phyloP scores from a whole-genome alignment of 2,113 vertebrate genomes.

The Bungarus multicinctus region DNA sequence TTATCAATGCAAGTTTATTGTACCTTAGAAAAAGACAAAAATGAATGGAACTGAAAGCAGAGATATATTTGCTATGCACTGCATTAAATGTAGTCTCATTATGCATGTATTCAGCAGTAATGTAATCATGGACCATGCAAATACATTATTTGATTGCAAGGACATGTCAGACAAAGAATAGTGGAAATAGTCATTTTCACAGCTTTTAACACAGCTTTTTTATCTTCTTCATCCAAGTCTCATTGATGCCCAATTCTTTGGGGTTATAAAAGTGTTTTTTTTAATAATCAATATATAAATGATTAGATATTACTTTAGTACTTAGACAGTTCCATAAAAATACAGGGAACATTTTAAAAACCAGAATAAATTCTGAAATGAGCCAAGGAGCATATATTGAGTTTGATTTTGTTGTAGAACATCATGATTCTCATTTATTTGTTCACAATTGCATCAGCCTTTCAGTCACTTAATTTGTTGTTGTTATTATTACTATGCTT shows the following conservation, averaged over 20 bases:
- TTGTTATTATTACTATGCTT: neutral
- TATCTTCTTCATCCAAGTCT: conserved; percentile 12
- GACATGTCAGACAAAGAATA: conserved; percentile 14
- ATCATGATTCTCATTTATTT: neutral
- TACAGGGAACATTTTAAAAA: neutral
- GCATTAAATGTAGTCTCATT: conserved; percentile 38
- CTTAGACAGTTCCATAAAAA: neutral
- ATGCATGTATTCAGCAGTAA: conserved; percentile 34
- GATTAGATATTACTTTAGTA: neutral
- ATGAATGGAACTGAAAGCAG: neutral
- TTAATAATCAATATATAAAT: neutral
- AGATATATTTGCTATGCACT: conserved; percentile 13
- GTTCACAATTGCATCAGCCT: neutral
- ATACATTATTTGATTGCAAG: conserved; percentile 44
- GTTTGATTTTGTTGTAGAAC: neutral
- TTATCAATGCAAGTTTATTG: neutral
- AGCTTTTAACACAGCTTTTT: conserved; percentile 38
- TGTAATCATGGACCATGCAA: conserved; percentile 34
- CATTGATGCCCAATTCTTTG: neutral
- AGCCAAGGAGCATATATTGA: neutral
- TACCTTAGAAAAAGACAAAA: conserved; percentile 4
- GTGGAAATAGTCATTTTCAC: conserved; percentile 42
- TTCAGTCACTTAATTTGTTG: neutral
- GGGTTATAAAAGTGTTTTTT: neutral
- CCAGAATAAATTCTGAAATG: neutral